Evolutionary conservation across 2,888 invertebrate species (phyloP), one percentile per base, ranked within the genome.

Genomic region (Orthosia cruda): DNA sequence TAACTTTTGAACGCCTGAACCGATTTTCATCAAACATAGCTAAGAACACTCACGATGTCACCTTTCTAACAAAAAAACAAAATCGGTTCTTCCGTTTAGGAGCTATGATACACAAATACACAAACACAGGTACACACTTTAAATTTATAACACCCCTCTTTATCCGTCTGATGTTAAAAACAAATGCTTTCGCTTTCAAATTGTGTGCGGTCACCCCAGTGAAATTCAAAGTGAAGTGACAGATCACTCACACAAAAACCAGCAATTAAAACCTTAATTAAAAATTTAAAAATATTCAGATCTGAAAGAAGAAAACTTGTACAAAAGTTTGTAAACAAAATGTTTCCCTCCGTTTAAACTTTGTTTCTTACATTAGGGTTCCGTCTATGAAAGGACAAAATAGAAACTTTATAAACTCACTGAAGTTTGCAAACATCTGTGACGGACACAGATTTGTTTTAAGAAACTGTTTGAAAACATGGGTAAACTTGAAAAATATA

Each of bases 391-490:
- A 57, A 50, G 18, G 57, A 57, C 15, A n/a, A 16, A 55, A 62
- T 75, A 1, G 32, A 59, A 49, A 40, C n/a, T 49, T 73, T 16
- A 40, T 54, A 55, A 61, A 62, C 16, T 40, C 32, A 62, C 16
- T 55, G 16, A 75, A 74, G n/a, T 55, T 74, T 62, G 3, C 7
- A 40, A 7, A 40, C 62, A 62, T 23, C 75, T 73, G 73, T 63
- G 16, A 11, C n/a, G 16, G 13, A 16, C 23, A 13, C 18, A 18
- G 16, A 75, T 75, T 74, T 40, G 4, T 47, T 62, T 55, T 32
- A 15, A 55, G 15, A 71, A 47, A 32, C 18, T 3, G 3, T 50
- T 40, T n/a, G n/a, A 23, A 66, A 11, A 61, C 20, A 20, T 3
- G 16, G 20, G 0, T 16, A 23, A n/a, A 32, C 11, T 20, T 50